A percentile compares a stretch with the other conserved stretches of the same genome.
Conservation (phyloP, 1,140 invertebrate species). For the Uloborus diversus region DNA sequence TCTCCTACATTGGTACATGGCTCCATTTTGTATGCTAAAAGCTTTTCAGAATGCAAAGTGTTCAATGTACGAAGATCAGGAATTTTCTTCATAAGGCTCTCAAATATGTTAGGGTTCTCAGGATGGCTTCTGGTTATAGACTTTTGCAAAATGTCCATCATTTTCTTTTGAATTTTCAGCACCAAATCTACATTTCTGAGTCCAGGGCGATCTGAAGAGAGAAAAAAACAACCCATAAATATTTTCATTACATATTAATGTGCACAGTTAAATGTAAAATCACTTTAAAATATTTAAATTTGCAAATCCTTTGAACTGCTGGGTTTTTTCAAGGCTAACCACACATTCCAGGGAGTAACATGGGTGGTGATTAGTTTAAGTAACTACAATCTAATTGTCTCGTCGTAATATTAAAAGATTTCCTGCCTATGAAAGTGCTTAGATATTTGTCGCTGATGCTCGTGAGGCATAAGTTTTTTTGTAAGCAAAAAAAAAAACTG, state of each 20-base stretch:
- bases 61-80: conserved; percentile 94
- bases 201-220: conserved; percentile 80
- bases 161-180: conserved; percentile 88
- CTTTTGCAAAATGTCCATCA: conserved; percentile 86
- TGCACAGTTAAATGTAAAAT: too few relatives aligned
- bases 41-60: conserved; percentile 94
- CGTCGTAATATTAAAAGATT: too few relatives aligned
- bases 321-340: too few relatives aligned
- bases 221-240: conserved; percentile 25
- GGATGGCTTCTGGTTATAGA: conserved; percentile 81
- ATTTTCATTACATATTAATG: background rate
- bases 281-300: too few relatives aligned
- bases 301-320: too few relatives aligned
- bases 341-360: too few relatives aligned
- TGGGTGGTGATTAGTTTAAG: too few relatives aligned
- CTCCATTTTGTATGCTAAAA: conserved; percentile 89
- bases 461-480: too few relatives aligned
- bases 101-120: conserved; percentile 74
- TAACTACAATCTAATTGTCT: too few relatives aligned
- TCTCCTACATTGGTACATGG: conserved; percentile 68
- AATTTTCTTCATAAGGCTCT: conserved; percentile 91
- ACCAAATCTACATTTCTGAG: conserved; percentile 90
- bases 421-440: too few relatives aligned
- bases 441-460: too few relatives aligned
- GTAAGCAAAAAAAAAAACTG: too few relatives aligned